Base-by-base conservation (phyloP, 2,797 vertebrate genomes). In the Craterocephalus amniculus region DNA sequence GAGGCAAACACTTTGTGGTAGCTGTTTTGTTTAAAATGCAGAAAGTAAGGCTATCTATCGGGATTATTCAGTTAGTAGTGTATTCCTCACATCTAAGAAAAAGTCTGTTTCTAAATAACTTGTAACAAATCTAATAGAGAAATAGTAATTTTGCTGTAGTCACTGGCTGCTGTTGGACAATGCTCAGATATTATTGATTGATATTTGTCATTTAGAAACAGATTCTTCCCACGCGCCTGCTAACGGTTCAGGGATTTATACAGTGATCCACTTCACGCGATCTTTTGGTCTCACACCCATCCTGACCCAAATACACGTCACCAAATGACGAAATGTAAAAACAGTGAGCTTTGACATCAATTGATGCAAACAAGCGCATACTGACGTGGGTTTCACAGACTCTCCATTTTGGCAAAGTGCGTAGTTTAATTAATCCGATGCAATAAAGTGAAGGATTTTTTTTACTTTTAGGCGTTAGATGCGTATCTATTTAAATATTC, bases 301-400 rank as follows among this genome's bases (percentile, higher is more conserved):
- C 64, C 62, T 36, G 48, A 76, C 61, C 78, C 74, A 80, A 72
- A 86, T 76, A 81, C 70, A 88, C 87, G 85, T 89, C 88, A 90
- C 48, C 71, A 72, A 36, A 83, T 81, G 74, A 89, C 82, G 68
- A 80, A 58, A 85, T 24, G 63, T 56, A 60, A 72, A 70, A 68
- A 69, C 52, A 70, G 27, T 11, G 63, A 51, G 57, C 38, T 60
- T 35, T 63, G 57, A 65, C 66, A 60, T 16, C 56, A 52, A 63
- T 24, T 63, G 70, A 70, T 60, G 77, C 69, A 77, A 83, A 83
- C 82, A 75, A 80, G 70, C 70, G 74, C 72, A 63, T 58, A 72
- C 54, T 67, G 79, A 74, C 77, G 76, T 68, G 45, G 51, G 59
- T 63, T 58, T 54, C 4, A 58, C 24, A 49, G 13, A 51, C 58